phyloP scores from a whole-genome alignment of 2,113 vertebrate genomes.

The Dasypus novemcinctus region DNA sequence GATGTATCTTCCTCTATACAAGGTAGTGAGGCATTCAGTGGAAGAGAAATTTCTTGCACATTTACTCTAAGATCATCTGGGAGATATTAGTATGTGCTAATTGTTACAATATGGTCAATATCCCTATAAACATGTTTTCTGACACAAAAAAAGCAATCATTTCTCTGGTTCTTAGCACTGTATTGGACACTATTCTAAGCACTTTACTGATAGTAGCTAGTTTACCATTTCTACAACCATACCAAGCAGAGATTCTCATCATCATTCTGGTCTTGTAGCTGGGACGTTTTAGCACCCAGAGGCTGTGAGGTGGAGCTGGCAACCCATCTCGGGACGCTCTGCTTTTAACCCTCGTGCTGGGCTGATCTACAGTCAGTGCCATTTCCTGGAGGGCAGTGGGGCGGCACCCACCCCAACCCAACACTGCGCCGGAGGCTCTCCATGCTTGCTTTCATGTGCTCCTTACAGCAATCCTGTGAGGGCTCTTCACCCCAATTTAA shows the following conservation, averaged over 20 bases:
- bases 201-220: not conserved
- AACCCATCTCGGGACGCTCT: not conserved
- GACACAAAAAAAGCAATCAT: not conserved
- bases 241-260: too few species aligned
- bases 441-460: fast-evolving
- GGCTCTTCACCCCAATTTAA: not conserved
- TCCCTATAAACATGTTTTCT: not conserved
- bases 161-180: not conserved
- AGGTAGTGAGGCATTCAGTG: not conserved
- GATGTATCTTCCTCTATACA: not conserved
- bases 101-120: not conserved
- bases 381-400: not conserved
- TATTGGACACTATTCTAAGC: not conserved
- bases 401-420: not conserved
- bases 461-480: not conserved
- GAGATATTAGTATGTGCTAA: not conserved
- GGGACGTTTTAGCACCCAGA: not conserved
- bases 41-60: not conserved
- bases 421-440: not conserved
- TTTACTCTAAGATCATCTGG: not conserved
- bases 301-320: not conserved
- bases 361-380: not conserved
- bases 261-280: not conserved
- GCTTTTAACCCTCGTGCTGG: not conserved
- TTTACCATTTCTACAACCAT: not conserved